Base-by-base conservation (phyloP, 2,888 invertebrate genomes). In the Lissonota sp. region DNA sequence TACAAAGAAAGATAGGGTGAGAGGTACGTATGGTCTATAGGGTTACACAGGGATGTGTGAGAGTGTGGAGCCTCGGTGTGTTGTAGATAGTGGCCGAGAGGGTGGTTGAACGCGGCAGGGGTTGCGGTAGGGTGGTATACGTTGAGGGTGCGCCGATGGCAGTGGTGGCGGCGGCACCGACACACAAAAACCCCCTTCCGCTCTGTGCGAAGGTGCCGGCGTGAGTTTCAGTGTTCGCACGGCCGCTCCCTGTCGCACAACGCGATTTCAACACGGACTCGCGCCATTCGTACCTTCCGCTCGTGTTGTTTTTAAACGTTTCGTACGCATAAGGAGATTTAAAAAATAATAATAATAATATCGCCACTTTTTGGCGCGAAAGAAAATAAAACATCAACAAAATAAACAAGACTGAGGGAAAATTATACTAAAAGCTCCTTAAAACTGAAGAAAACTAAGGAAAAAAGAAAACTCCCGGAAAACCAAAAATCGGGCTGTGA, bases 191-290 rank as follows among this genome's bases (percentile, higher is more conserved):
- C 86, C 71, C 73, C 60, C 64, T 60, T 58, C 79, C 73, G 83
- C 26, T 2, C 26, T 26, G 82, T 26, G 82, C 76, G 83, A 79
- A 75, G 83, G 83, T 82, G 80, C 82, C 81, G 88, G 87, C 88
- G 86, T 88, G 88, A 88, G 88, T 87, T 89, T 87, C 90, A 92
- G 91, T 91, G 87, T 91, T 90, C 91, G 89, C 90, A 90, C 92
- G 90, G 89, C 91, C 92, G 92, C 92, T 92, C 92, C 92, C 92
- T 90, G 90, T 90, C 90, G 90, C 89, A 88, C 90, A 90, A 72
- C 81, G 76, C 77, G 73, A 73, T 73, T 69, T 26, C 53, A 40
- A 55, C 39, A 10, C 67, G 58, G 69, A 62, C 44, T 26, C 51
- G 40, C 60, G 66, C 49, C 55, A 26, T 64, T 51, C 49, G 42